phyloP scores from a whole-genome alignment of 2,888 invertebrate species.

The Troides helena region DNA sequence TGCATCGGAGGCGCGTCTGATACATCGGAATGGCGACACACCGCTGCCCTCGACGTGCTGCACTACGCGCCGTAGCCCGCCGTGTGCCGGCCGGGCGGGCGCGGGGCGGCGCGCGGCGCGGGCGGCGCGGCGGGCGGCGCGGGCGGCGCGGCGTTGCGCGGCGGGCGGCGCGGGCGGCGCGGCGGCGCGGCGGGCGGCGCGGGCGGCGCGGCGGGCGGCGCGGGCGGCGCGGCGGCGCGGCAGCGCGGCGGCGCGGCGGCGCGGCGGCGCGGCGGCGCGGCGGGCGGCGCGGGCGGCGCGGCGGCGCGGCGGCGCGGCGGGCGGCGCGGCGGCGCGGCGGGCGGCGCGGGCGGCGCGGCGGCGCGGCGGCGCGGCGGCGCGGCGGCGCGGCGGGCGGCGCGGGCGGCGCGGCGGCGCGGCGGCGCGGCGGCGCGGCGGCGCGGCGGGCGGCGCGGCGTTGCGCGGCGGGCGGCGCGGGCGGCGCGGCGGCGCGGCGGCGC shows the following conservation, averaged over 20 bases:
- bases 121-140: slow-evolving; percentile 43
- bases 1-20: no score
- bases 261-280: slow-evolving; percentile 71
- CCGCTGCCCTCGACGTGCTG: no score
- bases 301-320: slow-evolving; percentile 80
- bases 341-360: slow-evolving; percentile 46
- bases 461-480: slow-evolving; percentile 35
- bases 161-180: slow-evolving; percentile 60
- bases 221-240: slow-evolving; percentile 49
- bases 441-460: no score
- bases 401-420: slow-evolving; percentile 50
- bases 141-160: slow-evolving; percentile 33
- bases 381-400: slow-evolving; percentile 31
- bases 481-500: no score
- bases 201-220: no score
- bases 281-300: slow-evolving; percentile 62
- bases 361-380: slow-evolving; percentile 55
- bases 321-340: slow-evolving; percentile 66
- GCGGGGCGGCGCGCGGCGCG: slow-evolving; percentile 43
- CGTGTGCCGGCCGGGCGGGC: not conserved
- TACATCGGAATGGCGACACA: no score
- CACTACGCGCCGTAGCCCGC: not conserved
- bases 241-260: slow-evolving; percentile 52
- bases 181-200: slow-evolving; percentile 43
- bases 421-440: slow-evolving; percentile 48